phyloP scores from a whole-genome alignment of 2,113 vertebrate genomes.

The Petrocephalus zakoni region DNA sequence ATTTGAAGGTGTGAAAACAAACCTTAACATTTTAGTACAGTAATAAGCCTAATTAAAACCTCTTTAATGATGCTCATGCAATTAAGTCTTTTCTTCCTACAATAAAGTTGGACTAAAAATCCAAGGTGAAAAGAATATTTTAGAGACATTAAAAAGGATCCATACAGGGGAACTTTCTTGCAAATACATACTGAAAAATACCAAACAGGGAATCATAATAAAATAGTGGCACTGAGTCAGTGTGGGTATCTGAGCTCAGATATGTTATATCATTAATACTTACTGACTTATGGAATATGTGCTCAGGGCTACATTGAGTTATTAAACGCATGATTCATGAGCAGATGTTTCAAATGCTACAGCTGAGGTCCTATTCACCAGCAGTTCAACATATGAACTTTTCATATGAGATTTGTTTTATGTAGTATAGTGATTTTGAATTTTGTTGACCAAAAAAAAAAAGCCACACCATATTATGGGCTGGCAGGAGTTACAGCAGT shows the following conservation, averaged over 20 bases:
- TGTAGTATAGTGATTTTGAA: not conserved
- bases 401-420: not conserved
- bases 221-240: not conserved
- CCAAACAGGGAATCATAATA: not conserved
- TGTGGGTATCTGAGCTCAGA: not conserved
- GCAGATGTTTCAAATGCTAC: not conserved
- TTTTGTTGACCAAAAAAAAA: not conserved
- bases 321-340: not conserved
- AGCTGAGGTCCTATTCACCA: not conserved
- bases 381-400: not conserved
- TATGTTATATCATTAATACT: not conserved
- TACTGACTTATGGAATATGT: not conserved
- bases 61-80: not conserved
- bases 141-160: not conserved
- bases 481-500: not conserved
- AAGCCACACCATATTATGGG: not conserved
- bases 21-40: not conserved
- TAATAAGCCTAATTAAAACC: not conserved
- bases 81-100: not conserved
- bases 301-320: not conserved
- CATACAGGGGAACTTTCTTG: not conserved
- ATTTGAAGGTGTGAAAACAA: not conserved
- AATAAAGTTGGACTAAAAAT: not conserved
- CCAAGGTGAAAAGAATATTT: not conserved
- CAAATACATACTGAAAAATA: not conserved